Percentiles rank a stretch among this genome's conserved stretches.
Conservation (phyloP, 2,888 invertebrate species). For the Yponomeuta plumbellus region DNA sequence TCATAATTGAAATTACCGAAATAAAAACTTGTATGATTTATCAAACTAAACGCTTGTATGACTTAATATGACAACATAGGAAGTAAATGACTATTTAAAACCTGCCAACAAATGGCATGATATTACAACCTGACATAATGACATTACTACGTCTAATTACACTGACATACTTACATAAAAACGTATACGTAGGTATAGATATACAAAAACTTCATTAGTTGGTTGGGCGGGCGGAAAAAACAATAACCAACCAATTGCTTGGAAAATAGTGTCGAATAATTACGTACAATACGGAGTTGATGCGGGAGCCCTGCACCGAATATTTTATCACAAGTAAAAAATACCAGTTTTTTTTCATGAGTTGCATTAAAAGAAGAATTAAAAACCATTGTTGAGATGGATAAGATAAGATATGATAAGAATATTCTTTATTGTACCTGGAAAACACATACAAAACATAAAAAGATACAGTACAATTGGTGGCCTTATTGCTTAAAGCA, state of each 20-base stretch:
- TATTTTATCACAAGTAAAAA: conserved; percentile 10
- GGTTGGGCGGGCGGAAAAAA: conserved; percentile 22
- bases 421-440: too few species aligned
- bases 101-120: not conserved
- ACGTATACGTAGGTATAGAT: not conserved
- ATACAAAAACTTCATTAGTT: not conserved
- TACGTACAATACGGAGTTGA: conserved; percentile 18
- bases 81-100: not conserved
- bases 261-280: conserved; percentile 49
- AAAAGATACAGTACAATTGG: too few species aligned
- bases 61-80: not conserved
- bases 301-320: conserved; percentile 35
- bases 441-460: too few species aligned
- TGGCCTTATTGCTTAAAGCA: too few species aligned
- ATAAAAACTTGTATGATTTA: too few species aligned
- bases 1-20: too few species aligned
- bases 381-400: too few species aligned
- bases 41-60: too few species aligned
- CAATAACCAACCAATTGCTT: conserved; percentile 48
- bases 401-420: too few species aligned
- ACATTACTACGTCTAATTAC: not conserved
- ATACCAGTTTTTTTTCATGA: too few species aligned
- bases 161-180: not conserved
- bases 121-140: not conserved
- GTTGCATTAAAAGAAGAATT: too few species aligned